phyloP scores from a whole-genome alignment of 2,797 vertebrate genomes.

The Clarias laeviceps region DNA sequence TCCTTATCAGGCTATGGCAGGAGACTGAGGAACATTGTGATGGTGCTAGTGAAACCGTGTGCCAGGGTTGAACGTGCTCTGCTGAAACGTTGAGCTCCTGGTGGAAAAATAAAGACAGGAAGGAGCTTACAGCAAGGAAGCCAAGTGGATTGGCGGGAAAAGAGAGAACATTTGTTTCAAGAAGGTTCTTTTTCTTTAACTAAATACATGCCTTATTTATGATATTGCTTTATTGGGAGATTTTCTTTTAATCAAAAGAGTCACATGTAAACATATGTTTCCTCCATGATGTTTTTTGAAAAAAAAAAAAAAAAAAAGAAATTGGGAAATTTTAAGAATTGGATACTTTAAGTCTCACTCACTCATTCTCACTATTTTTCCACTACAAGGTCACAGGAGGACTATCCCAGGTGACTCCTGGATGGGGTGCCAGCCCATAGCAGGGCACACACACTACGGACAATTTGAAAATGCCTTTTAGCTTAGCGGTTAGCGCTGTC shows the following conservation, averaged over 20 bases:
- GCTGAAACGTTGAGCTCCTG: background rate
- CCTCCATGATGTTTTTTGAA: background rate
- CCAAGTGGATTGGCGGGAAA: too few species aligned
- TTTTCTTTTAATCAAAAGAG: background rate
- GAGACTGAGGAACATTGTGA: conserved; percentile 8
- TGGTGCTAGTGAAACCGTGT: background rate
- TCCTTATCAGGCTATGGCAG: conserved; percentile 9
- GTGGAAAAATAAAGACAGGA: background rate
- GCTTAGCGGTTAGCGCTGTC: too few species aligned
- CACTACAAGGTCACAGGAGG: too few species aligned
- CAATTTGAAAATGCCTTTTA: too few species aligned
- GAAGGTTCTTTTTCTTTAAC: background rate
- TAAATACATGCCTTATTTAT: background rate
- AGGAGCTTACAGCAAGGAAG: background rate
- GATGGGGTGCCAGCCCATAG: too few species aligned
- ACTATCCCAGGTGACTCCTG: too few species aligned
- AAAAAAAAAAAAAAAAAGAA: background rate
- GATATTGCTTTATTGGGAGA: background rate
- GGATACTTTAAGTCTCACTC: too few species aligned
- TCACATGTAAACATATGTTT: background rate
- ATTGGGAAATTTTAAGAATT: too few species aligned
- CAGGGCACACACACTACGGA: too few species aligned
- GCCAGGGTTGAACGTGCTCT: background rate
- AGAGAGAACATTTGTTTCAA: background rate
- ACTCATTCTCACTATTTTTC: too few species aligned